phyloP scores from a whole-genome alignment of 2,888 invertebrate species.

The Micoletzkya japonica region DNA sequence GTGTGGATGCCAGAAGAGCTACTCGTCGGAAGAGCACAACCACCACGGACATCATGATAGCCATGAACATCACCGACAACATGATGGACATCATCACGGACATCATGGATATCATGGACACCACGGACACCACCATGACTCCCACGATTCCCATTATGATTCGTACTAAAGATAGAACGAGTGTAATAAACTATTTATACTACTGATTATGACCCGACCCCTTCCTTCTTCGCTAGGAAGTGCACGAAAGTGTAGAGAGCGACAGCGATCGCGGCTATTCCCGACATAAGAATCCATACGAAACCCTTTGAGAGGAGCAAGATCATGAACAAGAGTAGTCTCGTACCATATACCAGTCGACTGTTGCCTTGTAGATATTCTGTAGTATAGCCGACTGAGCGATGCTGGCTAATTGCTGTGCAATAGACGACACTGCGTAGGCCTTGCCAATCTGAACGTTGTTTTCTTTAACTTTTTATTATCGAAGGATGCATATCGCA shows the following conservation, averaged over 20 bases:
- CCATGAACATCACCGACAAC: too few species aligned
- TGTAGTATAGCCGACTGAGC: slow-evolving; percentile 54
- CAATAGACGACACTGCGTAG: slow-evolving; percentile 54
- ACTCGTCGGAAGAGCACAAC: too few species aligned
- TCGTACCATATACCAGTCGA: slow-evolving; percentile 57
- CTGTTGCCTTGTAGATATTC: slow-evolving; percentile 55
- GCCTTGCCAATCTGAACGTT: slow-evolving; percentile 54
- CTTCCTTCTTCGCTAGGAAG: slow-evolving; percentile 46
- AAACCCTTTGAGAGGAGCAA: slow-evolving; percentile 44
- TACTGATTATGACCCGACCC: slow-evolving; percentile 39
- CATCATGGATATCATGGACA: too few species aligned
- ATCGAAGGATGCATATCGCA: neutral
- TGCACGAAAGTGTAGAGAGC: slow-evolving; percentile 50
- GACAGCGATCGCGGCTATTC: slow-evolving; percentile 43
- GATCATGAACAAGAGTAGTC: neutral
- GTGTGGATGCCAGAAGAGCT: too few species aligned
- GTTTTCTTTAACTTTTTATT: neutral
- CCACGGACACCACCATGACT: too few species aligned
- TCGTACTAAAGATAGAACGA: too few species aligned
- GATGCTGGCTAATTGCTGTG: slow-evolving; percentile 51
- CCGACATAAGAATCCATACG: slow-evolving; percentile 56
- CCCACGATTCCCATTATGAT: too few species aligned
- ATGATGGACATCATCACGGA: too few species aligned
- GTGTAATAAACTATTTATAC: too few species aligned
- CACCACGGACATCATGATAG: too few species aligned